A percentile compares a stretch with the other conserved stretches of the same genome.
phyloP scores from a whole-genome alignment of 2,888 invertebrate genomes.

The Liopterus haemorrhoidalis region DNA sequence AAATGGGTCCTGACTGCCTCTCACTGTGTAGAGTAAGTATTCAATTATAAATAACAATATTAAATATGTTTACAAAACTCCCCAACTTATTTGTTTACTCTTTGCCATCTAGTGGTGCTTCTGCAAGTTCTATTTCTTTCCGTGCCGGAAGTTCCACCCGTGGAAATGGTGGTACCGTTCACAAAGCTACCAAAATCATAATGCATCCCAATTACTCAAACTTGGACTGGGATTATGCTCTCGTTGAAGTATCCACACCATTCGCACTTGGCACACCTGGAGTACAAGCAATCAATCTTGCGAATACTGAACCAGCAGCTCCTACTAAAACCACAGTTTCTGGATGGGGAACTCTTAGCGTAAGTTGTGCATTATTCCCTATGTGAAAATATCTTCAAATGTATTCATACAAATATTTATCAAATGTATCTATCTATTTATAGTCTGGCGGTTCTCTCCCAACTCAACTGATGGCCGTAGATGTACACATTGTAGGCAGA shows the following conservation, averaged over 20 bases:
- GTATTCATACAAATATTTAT: too few species aligned
- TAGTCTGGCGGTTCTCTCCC: constrained; percentile 4
- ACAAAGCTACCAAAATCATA: constrained; percentile 5
- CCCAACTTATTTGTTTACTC: neutral
- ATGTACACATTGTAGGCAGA: constrained; percentile 6
- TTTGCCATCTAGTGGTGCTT: neutral
- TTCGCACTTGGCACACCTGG: constrained; percentile 18
- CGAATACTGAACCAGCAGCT: neutral
- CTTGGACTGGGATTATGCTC: neutral
- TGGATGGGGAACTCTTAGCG: constrained; percentile 7
- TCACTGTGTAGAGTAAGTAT: constrained; percentile 12
- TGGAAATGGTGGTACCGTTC: constrained; percentile 5
- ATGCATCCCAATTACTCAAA: constrained; percentile 4
- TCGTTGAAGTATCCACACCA: neutral
- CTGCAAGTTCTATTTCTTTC: neutral
- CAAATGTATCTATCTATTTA: neutral
- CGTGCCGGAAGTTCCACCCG: constrained; percentile 8
- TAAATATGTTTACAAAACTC: neutral
- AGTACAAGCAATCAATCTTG: constrained; percentile 16
- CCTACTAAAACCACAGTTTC: neutral
- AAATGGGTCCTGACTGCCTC: constrained; percentile 13
- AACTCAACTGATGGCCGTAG: constrained; percentile 3
- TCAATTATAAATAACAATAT: neutral
- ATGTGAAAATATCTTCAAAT: too few species aligned
- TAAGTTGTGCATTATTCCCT: too few species aligned